Evolutionary conservation across 2,113 vertebrate species (phyloP).

Genomic region (Syngnathus floridae): DNA sequence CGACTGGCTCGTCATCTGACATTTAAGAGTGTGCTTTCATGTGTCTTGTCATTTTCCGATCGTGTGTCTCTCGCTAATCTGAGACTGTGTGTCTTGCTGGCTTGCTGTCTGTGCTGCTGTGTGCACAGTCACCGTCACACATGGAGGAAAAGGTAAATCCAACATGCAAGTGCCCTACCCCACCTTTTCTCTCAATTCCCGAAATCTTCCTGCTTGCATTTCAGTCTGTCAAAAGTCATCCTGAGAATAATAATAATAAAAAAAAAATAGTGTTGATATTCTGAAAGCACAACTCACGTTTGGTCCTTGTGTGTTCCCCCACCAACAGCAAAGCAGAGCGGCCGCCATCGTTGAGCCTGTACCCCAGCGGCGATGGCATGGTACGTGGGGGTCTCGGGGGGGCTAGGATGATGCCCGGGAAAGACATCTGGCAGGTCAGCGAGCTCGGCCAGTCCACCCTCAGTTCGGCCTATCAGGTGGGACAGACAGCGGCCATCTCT

Average conservation of each 20-base stretch:
- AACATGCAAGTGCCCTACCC: slow-evolving; percentile 8
- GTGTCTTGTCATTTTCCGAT: slow-evolving; percentile 36
- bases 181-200: slow-evolving; percentile 2
- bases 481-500: slow-evolving; percentile 60
- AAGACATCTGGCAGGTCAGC: slow-evolving; percentile 93
- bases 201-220: slow-evolving; percentile 26
- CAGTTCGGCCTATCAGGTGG: slow-evolving; percentile 93
- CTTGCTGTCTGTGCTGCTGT: slow-evolving; percentile 75
- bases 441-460: slow-evolving; percentile 85
- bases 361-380: slow-evolving; percentile 87
- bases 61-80: slow-evolving; percentile 61
- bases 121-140: slow-evolving; percentile 89
- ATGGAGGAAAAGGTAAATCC: slow-evolving; percentile 97
- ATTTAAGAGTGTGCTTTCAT: slow-evolving; percentile 9
- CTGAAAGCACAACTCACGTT: background rate
- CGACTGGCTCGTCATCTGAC: background rate
- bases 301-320: slow-evolving; percentile 9
- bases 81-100: slow-evolving; percentile 75
- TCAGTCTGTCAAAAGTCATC: background rate
- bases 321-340: slow-evolving; percentile 87
- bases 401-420: slow-evolving; percentile 82
- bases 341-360: slow-evolving; percentile 90
- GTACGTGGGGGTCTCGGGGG: slow-evolving; percentile 92
- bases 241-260: background rate
- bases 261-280: background rate